phyloP scores from a whole-genome alignment of 2,113 vertebrate genomes.

The Seriola quinqueradiata region DNA sequence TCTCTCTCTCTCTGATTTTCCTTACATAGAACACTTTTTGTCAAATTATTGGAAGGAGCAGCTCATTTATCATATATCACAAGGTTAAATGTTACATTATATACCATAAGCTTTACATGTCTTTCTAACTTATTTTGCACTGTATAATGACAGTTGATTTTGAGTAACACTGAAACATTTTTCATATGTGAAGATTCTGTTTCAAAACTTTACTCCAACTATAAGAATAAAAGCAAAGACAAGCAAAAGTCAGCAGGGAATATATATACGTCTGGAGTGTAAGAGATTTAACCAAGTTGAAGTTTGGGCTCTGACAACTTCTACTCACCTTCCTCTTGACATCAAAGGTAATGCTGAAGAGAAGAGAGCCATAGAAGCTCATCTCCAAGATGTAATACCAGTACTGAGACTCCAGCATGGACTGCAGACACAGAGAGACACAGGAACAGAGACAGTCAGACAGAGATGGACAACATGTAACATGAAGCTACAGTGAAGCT shows the following conservation, averaged over 20 bases:
- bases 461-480: constrained; percentile 31
- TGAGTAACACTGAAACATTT: too few species aligned
- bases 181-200: too few species aligned
- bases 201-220: too few species aligned
- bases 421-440: constrained; percentile 79
- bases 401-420: constrained; percentile 93
- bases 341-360: constrained; percentile 92
- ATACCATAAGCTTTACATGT: too few species aligned
- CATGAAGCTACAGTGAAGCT: constrained; percentile 26
- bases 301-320: neutral
- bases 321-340: constrained; percentile 91
- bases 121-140: too few species aligned
- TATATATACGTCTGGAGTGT: neutral
- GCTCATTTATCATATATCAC: too few species aligned
- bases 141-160: too few species aligned
- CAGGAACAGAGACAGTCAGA: constrained; percentile 17
- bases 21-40: too few species aligned
- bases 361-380: constrained; percentile 93
- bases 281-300: neutral
- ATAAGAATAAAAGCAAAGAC: neutral
- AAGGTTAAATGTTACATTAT: too few species aligned
- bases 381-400: constrained; percentile 97
- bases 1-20: too few species aligned
- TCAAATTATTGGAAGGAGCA: too few species aligned
- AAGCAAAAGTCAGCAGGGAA: too few species aligned